Evolutionary conservation across 2,888 invertebrate genomes (phyloP), one percentile per base, ranked within the genome.

Genomic region (Temnothorax rugatulus): DNA sequence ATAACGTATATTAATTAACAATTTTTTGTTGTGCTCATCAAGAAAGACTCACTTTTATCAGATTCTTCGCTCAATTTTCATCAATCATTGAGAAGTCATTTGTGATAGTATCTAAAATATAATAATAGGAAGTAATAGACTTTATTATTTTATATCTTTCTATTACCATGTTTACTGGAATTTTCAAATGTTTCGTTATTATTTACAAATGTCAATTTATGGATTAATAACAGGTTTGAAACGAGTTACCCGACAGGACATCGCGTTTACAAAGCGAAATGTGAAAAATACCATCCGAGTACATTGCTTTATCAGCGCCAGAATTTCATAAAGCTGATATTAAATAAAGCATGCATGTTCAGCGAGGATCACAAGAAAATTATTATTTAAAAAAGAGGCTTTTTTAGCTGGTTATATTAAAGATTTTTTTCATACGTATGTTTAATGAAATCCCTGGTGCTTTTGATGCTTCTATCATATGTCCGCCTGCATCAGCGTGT

Each of bases 321-420:
- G 76, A 76, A 76, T 76, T 76, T 76, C 76, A 76, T 76, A 76
- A 66, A 76, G 41, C n/a, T 44, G 25, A 25, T 76, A 76, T 66
- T 64, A 76, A 76, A 76, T 66, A 76, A 66, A 76, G 41, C 66
- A 52, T 38, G 38, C 4, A 18, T 15, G 75, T 63, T 52, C 38
- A 64, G 13, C 38, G 4, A 41, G 8, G 66, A 76, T 66, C 66
- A 68, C 25, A 76, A 76, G 25, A 9, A 76, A 64, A 76, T 66
- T 76, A 76, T 76, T 52, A 52, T n/a, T 50, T 41, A 52, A 76
- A 66, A 75, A 76, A 66, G 13, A 38, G 47, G n/a, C 25, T 76
- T 66, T 76, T 50, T 66, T 13, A 52, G 38, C 41, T n/a, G 11
- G 38, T 18, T 41, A 38, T 76, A 76, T 76, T 63, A 63, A 21